These are phyloP conservation scores for Kobus ellipsiprymnus DNA, from an alignment of 2,113 vertebrate species.

Conservation along the genomic window DNA sequence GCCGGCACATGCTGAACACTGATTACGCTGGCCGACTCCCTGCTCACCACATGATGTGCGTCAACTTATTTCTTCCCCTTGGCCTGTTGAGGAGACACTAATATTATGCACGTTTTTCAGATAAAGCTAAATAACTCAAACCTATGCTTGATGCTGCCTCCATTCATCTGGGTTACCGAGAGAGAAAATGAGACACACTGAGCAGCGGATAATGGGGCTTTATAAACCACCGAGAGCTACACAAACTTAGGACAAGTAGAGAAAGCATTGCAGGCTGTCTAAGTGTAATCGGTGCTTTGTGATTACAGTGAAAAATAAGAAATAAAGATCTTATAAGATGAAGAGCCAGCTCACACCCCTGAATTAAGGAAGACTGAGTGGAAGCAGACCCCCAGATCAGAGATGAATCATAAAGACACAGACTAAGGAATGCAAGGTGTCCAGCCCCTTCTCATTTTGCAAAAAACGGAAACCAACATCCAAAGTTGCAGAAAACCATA, in stretches of 20 bases:
- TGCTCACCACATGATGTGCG: accelerated
- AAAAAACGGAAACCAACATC: neutral
- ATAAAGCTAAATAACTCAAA: neutral
- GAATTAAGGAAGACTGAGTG: neutral
- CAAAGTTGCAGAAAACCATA: neutral
- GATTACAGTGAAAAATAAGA: neutral
- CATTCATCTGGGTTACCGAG: neutral
- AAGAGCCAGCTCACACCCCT: neutral
- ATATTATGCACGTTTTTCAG: neutral
- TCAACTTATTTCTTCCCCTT: neutral
- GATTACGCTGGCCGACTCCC: neutral
- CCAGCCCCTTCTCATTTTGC: neutral
- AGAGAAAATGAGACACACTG: neutral
- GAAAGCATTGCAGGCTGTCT: neutral
- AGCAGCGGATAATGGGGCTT: neutral
- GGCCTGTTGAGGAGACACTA: neutral
- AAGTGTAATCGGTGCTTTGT: neutral
- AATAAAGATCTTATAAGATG: neutral
- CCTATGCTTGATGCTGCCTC: neutral
- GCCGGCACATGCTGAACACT: neutral
- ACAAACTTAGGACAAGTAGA: neutral
- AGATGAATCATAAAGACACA: neutral
- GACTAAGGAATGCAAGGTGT: neutral
- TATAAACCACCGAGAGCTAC: neutral
- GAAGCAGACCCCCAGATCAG: neutral